A percentile compares a stretch with the other conserved stretches of the same genome.
phyloP scores from a whole-genome alignment of 2,888 invertebrate genomes.

The Opisthograptis luteolata region DNA sequence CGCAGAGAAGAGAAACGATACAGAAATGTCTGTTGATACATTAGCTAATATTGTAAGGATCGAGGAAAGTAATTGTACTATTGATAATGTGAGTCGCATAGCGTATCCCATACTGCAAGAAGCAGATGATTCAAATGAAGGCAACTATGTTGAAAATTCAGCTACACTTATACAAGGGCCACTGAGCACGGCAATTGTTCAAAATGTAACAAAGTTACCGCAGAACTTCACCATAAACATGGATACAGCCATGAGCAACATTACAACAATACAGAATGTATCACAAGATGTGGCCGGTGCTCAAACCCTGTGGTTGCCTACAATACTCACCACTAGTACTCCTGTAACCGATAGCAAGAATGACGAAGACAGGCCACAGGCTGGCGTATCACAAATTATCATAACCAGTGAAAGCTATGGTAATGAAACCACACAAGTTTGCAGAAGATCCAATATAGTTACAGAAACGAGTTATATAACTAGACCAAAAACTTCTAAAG shows the following conservation, averaged over 20 bases:
- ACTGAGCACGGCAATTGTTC: slow-evolving; percentile 73
- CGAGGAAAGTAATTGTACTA: slow-evolving; percentile 59
- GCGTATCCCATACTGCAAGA: slow-evolving; percentile 75
- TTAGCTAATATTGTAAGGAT: slow-evolving; percentile 74
- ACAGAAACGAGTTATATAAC: slow-evolving; percentile 71
- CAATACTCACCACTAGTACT: slow-evolving; percentile 72
- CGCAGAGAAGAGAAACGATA: slow-evolving; percentile 65
- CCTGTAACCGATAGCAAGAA: slow-evolving; percentile 60
- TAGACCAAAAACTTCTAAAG: slow-evolving; percentile 74
- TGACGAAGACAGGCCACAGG: slow-evolving; percentile 68
- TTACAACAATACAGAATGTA: slow-evolving; percentile 78
- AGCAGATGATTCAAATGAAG: slow-evolving; percentile 70
- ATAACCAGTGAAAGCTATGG: slow-evolving; percentile 78
- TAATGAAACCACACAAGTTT: slow-evolving; percentile 62
- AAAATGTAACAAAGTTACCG: slow-evolving; percentile 76
- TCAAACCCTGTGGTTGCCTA: slow-evolving; percentile 78
- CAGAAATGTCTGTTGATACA: slow-evolving; percentile 73
- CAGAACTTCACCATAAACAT: slow-evolving; percentile 81
- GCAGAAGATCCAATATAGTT: slow-evolving; percentile 69
- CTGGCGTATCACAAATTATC: slow-evolving; percentile 75
- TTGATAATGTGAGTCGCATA: slow-evolving; percentile 71
- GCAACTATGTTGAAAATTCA: slow-evolving; percentile 70
- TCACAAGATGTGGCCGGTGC: slow-evolving; percentile 73
- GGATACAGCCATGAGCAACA: slow-evolving; percentile 74
- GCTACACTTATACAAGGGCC: slow-evolving; percentile 74